Base-by-base conservation (phyloP, 2,888 invertebrate species). In the Limnephilus rhombicus region DNA sequence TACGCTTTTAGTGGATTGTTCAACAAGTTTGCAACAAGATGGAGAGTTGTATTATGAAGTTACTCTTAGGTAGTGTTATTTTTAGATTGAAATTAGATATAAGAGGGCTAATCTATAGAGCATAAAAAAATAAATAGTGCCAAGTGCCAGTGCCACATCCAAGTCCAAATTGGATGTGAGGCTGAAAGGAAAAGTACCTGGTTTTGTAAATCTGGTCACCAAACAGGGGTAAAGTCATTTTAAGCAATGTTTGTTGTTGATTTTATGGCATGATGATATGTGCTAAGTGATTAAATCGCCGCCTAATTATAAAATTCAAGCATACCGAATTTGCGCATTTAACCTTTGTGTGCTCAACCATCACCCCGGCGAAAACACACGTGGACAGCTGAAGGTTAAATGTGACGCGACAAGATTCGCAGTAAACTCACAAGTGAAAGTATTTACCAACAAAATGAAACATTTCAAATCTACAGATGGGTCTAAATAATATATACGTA, bases 401-500 rank as follows among this genome's bases (percentile, higher is more conserved):
- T 68, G 68, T 68, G 24, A 7, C 68, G 68, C 68, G n/a, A n/a
- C 68, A n/a, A 5, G 24, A 68, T 5, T 24, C 18, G 68, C 24
- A 53, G 13, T n/a, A 68, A 68, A 68, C 68, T 68, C 68, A 68
- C 68, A 68, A 53, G 53, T 53, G 53, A 53, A 53, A 53, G 15
- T 68, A 68, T 68, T 68, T 68, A 24, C 68, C 68, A 68, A 68
- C 68, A 68, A 68, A 68, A 68, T 68, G 53, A 68, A 68, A 68
- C 68, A 87, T 49, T 7, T 49, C 68, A 87, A 87, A 87, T 29
- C 83, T 83, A 83, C 83, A 37, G 37, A 83, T 24, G 83, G 83
- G 34, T 37, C 83, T 37, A 34, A 83, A 68, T 7, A 68, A 68
- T 68, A 68, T n/a, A 68, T 68, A 68, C 68, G 68, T 68, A 68